Evolutionary conservation across 2,113 vertebrate genomes (phyloP).

Genomic region (Corythaeola cristata): DNA sequence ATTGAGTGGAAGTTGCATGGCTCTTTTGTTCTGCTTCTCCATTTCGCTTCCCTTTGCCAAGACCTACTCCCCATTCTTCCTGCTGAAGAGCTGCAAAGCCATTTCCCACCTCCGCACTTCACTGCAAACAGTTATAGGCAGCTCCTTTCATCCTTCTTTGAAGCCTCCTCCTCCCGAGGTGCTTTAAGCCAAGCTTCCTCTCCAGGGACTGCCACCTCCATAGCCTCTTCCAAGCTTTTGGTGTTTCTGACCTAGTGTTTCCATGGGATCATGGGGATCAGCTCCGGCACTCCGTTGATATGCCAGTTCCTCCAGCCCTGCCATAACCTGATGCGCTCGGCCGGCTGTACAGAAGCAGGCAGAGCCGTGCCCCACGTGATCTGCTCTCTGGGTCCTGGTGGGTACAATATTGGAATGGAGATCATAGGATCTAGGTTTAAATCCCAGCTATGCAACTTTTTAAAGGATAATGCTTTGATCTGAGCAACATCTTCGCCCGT

Average conservation of each 20-base stretch:
- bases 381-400: not conserved
- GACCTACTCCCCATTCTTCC: not conserved
- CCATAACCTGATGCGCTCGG: not conserved
- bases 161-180: not conserved
- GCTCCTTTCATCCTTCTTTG: constrained; percentile 15
- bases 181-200: constrained; percentile 12
- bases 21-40: constrained; percentile 39
- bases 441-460: not conserved
- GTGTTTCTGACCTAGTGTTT: not conserved
- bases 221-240: not conserved
- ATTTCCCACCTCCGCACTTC: not conserved
- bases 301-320: not conserved
- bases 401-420: not conserved
- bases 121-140: not conserved
- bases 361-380: rapidly evolving
- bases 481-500: not conserved
- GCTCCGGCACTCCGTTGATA: not conserved
- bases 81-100: not conserved
- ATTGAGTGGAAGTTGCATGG: constrained; percentile 26
- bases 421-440: not conserved
- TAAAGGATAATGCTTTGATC: not conserved
- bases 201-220: not conserved
- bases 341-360: not conserved
- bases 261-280: not conserved
- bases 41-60: constrained; percentile 17